Evolutionary conservation across 2,888 invertebrate species (phyloP).

Genomic region (Drosophila suboccidentalis): DNA sequence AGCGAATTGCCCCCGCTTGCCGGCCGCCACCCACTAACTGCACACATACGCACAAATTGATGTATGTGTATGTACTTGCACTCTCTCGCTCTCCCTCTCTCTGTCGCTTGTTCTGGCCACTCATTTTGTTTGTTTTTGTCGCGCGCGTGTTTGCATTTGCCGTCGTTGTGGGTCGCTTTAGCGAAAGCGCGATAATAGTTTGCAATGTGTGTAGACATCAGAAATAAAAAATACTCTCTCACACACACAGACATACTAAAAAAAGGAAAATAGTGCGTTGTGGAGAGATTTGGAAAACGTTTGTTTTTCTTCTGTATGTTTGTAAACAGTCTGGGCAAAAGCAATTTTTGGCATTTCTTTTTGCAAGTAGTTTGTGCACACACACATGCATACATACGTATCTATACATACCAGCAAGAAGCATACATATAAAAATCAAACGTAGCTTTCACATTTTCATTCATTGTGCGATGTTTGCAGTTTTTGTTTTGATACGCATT

Average conservation of each 20-base stretch:
- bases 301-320: constrained; percentile 46
- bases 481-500: constrained; percentile 62
- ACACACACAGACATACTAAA: constrained; percentile 4
- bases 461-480: constrained; percentile 52
- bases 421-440: constrained; percentile 29
- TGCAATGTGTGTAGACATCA: constrained; percentile 44
- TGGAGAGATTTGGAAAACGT: constrained; percentile 47
- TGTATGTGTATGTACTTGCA: constrained; percentile 14
- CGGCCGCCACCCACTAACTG: constrained; percentile 49
- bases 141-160: constrained; percentile 73
- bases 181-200: constrained; percentile 67
- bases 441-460: constrained; percentile 76
- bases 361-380: constrained; percentile 29
- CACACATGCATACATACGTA: constrained; percentile 6
- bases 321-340: constrained; percentile 65
- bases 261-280: constrained; percentile 9
- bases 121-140: constrained; percentile 73
- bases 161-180: constrained; percentile 50
- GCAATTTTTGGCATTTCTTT: constrained; percentile 55
- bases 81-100: constrained; percentile 26
- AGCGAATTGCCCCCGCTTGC: constrained; percentile 47
- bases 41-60: constrained; percentile 1
- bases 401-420: neutral
- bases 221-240: constrained; percentile 16
- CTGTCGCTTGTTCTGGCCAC: constrained; percentile 28